Evolutionary conservation across 2,797 vertebrate genomes (phyloP).

Genomic region (Mionectes olivaceus): DNA sequence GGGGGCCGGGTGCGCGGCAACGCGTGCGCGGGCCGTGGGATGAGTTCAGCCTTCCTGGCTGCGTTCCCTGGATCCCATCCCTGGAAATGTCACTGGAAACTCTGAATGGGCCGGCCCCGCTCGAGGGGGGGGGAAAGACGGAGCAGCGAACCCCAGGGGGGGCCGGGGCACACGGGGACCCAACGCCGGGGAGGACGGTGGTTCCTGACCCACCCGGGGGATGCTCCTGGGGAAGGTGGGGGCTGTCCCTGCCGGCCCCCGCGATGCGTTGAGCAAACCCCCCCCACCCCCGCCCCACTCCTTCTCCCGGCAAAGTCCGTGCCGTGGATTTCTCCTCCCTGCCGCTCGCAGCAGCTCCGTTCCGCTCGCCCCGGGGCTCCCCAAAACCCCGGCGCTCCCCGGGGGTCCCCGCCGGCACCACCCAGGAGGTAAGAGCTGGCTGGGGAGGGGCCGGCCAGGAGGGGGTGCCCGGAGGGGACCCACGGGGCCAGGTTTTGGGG

Average conservation of each 20-base stretch:
- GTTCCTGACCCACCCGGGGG: background rate
- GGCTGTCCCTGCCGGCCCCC: too few relatives aligned
- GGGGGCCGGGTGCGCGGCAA: background rate
- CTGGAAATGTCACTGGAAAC: constrained; percentile 63
- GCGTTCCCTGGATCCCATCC: constrained; percentile 1
- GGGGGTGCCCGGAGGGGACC: background rate
- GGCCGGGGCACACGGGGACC: background rate
- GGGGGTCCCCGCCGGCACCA: background rate
- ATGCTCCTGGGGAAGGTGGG: background rate
- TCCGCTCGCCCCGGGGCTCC: background rate
- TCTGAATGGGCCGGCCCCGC: constrained; percentile 38
- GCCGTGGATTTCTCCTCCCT: background rate
- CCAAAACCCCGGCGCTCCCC: background rate
- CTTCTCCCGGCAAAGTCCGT: background rate
- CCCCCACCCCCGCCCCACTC: background rate
- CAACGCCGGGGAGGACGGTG: background rate
- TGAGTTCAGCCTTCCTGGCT: constrained; percentile 35
- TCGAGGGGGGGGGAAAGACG: background rate
- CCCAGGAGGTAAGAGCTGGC: constrained; percentile 24
- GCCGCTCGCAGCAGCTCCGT: background rate
- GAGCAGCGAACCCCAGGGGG: background rate
- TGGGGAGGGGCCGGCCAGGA: background rate
- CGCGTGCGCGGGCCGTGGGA: constrained; percentile 38
- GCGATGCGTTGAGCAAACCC: rapidly evolving
- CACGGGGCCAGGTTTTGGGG: background rate